Evolutionary conservation across 2,888 invertebrate genomes (phyloP), one percentile per base, ranked within the genome.

Genomic region (Julus scandinavius): DNA sequence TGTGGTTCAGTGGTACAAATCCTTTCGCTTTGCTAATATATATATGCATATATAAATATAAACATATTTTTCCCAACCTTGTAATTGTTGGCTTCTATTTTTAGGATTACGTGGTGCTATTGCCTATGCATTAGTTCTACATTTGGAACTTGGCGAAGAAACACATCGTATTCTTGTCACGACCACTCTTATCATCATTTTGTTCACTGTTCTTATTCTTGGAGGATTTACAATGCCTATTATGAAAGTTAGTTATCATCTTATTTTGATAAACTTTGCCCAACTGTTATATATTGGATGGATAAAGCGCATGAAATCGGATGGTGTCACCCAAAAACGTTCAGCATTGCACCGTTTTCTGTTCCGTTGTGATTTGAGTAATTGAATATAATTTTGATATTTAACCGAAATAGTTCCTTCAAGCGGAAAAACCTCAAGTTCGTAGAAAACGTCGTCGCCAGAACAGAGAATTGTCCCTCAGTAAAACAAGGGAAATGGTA

Each of bases 221-320:
- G 99, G 99, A 58, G 99, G 99, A 2, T 97, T 98, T 11, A 99
- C 99, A 0, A 97, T 99, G 97, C 99, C 99, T 0, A 93, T 99
- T 89, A 93, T 99, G 91, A 99, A 99, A 91, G 91, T 92, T 63
- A 54, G 38, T 50, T 49, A 86, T 6, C 50, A 20, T 15, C 41
- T 7, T 86, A 13, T 49, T 72, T 40, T 49, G 72, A 38, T 87
- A 87, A 88, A 58, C 45, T 58, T 72, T 49, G 50, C 45, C 9
- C 13, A 54, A 13, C 11, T 49, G 49, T 29, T 29, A 29, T 29
- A 29, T 29, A 29, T 29, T 1, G 29, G 29, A 29, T 29, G 29
- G 29, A 29, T 29, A 29, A 29, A 29, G 29, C 1, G 29, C 29
- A 29, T 29, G 29, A 29, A 29, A 29, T 29, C 29, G 29, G 29